Evolutionary conservation across 1,140 invertebrate genomes (phyloP), one percentile per base, ranked within the genome.

Genomic region (Melipona quadrifasciata): DNA sequence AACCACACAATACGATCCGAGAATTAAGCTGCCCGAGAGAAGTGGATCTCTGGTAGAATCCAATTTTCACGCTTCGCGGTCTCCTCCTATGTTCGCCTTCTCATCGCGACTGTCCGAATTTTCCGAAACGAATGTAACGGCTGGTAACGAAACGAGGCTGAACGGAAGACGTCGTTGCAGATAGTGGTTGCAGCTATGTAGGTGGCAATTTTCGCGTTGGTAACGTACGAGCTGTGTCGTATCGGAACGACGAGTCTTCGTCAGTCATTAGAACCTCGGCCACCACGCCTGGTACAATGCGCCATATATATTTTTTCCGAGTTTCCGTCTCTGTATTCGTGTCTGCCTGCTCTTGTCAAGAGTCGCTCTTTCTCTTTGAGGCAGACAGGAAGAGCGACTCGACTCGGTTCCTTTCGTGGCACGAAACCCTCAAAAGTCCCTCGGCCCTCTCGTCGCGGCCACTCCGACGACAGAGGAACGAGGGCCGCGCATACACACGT

Each of bases 361-460:
- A 34, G 71, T 78, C 80, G 68, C 81, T 57, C 74, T 58, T 21
- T 79, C 75, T 51, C 47, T 74, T 74, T 51, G 77, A 84, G 57
- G 83, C 31, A 84, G 70, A 73, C 83, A 80, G 68, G 83, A 74
- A 84, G 74, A 61, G 70, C 58, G 51, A 34, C 84, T 80, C 84
- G 79, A 68, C 71, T 81, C 61, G 78, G 71, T 61, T 85, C 72
- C 84, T 84, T 84, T 81, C 84, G 79, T 80, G 64, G 61, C 64
- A 73, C 61, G 81, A n/a, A 77, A 84, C 73, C 81, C 74, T 84
- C 80, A 58, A 84, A 86, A 86, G 85, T 77, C 81, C 67, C 76
- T 64, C 64, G 74, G 55, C 64, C 74, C 83, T 75, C 79, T 85
- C 80, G 79, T 82, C 57, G 47, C 70, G 19, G 61, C 57, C 31